A percentile compares a stretch with the other conserved stretches of the same genome.
These are phyloP conservation scores for Folsomia candida DNA, from an alignment of 2,888 invertebrate species.

Conservation along the genomic window DNA sequence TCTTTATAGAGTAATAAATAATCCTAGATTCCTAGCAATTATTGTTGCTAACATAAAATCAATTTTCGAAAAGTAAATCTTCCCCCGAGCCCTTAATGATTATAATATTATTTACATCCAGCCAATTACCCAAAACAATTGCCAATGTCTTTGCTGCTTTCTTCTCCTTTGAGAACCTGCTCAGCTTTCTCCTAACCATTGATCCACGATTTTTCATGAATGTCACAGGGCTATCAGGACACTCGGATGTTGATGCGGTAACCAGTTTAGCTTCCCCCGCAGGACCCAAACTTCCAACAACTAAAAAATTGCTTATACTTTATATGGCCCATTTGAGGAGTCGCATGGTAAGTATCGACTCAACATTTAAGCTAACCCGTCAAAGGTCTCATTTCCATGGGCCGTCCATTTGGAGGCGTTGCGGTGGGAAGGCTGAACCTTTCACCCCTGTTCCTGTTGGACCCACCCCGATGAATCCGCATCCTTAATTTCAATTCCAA, in stretches of 20 bases:
- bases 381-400: neutral
- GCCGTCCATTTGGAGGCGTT: neutral
- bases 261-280: too few species aligned
- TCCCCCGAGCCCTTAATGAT: too few species aligned
- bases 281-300: neutral
- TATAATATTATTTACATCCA: too few species aligned
- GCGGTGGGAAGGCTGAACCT: neutral
- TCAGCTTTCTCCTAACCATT: constrained; percentile 83
- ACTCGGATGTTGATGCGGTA: neutral
- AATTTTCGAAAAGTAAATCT: too few species aligned
- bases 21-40: too few species aligned
- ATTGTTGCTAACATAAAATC: too few species aligned
- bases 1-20: too few species aligned
- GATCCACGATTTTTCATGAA: constrained; percentile 55
- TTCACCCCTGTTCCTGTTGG: neutral
- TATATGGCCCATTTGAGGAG: too few species aligned
- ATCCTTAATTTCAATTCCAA: constrained; percentile 86
- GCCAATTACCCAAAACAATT: constrained; percentile 94
- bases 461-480: constrained; percentile 86
- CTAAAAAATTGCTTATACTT: too few species aligned
- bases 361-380: neutral
- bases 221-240: too few species aligned
- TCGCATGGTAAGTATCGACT: too few species aligned
- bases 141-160: constrained; percentile 95
- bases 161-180: constrained; percentile 93